Percentiles rank a stretch among this genome's conserved stretches.
These are phyloP conservation scores for Oreotragus oreotragus DNA, from an alignment of 2,113 vertebrate species.

Conservation along the genomic window DNA sequence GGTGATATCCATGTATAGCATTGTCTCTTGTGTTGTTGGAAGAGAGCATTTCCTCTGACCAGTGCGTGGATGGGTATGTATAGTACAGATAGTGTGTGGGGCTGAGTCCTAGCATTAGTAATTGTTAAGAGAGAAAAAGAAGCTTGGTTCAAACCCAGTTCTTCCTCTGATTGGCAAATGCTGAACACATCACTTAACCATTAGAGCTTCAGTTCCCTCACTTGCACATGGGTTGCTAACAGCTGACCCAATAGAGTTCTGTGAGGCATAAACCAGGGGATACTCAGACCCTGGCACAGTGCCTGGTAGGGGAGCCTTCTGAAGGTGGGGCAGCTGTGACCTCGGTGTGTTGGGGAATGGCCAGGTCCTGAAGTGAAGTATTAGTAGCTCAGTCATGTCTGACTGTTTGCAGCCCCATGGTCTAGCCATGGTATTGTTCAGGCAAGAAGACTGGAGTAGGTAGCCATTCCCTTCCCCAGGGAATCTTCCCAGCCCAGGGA, in stretches of 20 bases:
- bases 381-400: neutral
- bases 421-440: neutral
- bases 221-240: neutral
- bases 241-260: neutral
- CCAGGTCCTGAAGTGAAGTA: neutral
- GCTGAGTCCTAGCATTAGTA: rapidly evolving
- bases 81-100: neutral
- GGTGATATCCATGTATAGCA: neutral
- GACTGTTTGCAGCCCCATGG: neutral
- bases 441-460: too few species aligned
- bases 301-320: neutral
- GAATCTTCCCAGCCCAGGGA: neutral
- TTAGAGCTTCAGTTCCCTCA: too few species aligned
- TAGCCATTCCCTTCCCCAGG: neutral
- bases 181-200: too few species aligned
- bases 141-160: neutral
- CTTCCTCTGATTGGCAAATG: neutral
- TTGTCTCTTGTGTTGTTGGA: neutral
- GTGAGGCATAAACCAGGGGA: neutral
- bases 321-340: rapidly evolving
- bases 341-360: rapidly evolving
- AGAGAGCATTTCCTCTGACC: neutral
- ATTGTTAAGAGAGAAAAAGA: too few species aligned
- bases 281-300: rapidly evolving
- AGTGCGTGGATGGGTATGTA: rapidly evolving